phyloP scores from a whole-genome alignment of 2,888 invertebrate species.

The Drosophila paucipuncta region DNA sequence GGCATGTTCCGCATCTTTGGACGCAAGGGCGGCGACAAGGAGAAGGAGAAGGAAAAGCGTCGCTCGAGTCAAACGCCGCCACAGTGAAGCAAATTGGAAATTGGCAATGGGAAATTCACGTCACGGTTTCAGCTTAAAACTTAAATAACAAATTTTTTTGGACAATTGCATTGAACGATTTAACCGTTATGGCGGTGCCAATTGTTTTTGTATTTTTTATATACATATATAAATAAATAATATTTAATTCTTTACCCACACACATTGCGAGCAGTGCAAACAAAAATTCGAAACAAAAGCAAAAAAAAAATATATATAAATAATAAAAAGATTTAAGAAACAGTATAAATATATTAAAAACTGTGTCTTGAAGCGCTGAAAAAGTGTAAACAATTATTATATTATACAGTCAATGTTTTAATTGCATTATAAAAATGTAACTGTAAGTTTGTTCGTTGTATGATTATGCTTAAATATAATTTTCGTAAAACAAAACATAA shows the following conservation, averaged over 20 bases:
- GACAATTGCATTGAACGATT: conserved; percentile 41
- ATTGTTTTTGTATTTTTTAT: conserved; percentile 76
- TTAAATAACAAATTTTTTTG: conserved; percentile 28
- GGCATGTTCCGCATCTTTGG: conserved; percentile 85
- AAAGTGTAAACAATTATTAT: conserved; percentile 68
- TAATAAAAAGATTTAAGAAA: conserved; percentile 25
- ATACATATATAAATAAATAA: conserved; percentile 63
- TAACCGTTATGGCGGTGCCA: conserved; percentile 24
- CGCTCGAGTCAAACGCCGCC: conserved; percentile 84
- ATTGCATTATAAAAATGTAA: conserved; percentile 76
- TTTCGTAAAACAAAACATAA: conserved; percentile 71
- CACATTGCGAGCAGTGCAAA: conserved; percentile 47
- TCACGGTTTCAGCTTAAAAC: conserved; percentile 16
- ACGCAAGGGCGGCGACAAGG: conserved; percentile 83
- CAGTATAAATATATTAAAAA: conserved; percentile 19
- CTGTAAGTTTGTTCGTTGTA: conserved; percentile 78
- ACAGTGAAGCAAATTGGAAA: conserved; percentile 56
- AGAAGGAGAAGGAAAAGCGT: conserved; percentile 83
- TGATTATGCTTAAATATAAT: conserved; percentile 75
- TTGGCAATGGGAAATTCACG: conserved; percentile 1
- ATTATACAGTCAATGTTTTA: conserved; percentile 80
- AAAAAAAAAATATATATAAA: conserved; percentile 11
- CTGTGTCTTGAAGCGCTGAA: conserved; percentile 53
- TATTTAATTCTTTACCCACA: conserved; percentile 62
- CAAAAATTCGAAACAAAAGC: conserved; percentile 41